Conservation (phyloP, 2,888 invertebrate genomes). For the Syritta pipiens region DNA sequence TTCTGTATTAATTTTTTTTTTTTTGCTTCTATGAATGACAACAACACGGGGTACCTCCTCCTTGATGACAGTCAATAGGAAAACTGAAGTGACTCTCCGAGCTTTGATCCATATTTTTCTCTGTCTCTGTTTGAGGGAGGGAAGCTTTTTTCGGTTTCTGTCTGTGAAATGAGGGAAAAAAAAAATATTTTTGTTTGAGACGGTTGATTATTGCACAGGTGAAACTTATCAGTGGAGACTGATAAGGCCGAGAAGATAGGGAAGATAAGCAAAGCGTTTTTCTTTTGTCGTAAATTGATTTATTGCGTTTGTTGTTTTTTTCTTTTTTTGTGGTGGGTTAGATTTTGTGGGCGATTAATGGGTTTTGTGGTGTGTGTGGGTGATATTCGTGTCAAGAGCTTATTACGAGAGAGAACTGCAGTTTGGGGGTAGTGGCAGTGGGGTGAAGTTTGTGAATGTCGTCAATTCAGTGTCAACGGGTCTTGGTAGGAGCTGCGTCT, state of each 20-base stretch:
- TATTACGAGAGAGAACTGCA: too few species aligned
- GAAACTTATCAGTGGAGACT: slow-evolving; percentile 27
- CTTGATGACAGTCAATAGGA: neutral
- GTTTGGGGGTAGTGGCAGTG: too few species aligned
- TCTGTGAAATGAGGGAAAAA: too few species aligned
- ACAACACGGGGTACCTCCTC: neutral
- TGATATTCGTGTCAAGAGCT: neutral
- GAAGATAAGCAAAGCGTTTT: neutral
- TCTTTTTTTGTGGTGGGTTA: neutral
- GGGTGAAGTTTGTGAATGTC: too few species aligned
- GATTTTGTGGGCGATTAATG: neutral
- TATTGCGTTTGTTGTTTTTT: neutral
- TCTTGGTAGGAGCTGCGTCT: too few species aligned
- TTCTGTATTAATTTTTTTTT: too few species aligned
- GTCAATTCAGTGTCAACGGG: too few species aligned
- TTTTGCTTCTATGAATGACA: neutral
- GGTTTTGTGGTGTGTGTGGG: neutral
- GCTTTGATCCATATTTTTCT: slow-evolving; percentile 15
- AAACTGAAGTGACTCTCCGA: slow-evolving; percentile 23
- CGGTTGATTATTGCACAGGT: slow-evolving; percentile 5
- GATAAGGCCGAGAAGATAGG: slow-evolving; percentile 35
- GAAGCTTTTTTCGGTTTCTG: slow-evolving; percentile 29
- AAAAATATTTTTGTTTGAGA: neutral
- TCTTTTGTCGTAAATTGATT: neutral
- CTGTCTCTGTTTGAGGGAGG: neutral